A percentile compares a stretch with the other conserved stretches of the same genome.
phyloP scores from a whole-genome alignment of 2,113 vertebrate species.

The Grammatotria lemairii region DNA sequence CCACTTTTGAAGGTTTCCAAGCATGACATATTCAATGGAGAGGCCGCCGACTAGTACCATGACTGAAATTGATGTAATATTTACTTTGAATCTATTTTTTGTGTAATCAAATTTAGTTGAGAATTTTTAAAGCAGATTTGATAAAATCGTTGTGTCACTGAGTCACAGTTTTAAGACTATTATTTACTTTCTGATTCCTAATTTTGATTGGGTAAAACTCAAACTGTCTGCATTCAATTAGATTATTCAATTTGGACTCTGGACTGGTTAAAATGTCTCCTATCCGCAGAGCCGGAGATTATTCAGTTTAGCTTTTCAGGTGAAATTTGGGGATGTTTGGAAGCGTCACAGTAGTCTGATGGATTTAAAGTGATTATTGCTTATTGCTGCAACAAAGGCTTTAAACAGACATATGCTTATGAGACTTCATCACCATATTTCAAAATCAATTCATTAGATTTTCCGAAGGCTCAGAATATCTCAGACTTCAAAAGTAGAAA shows the following conservation, averaged over 20 bases:
- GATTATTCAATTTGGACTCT: background rate
- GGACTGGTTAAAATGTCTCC: accelerated
- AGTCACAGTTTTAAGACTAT: background rate
- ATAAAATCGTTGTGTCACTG: background rate
- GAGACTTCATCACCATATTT: background rate
- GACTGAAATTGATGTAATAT: background rate
- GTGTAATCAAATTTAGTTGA: background rate
- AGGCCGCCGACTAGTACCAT: accelerated
- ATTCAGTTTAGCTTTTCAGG: background rate
- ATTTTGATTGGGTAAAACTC: background rate
- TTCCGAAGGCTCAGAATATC: accelerated
- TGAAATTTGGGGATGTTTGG: background rate
- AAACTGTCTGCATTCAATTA: background rate
- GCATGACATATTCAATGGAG: background rate
- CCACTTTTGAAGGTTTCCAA: background rate
- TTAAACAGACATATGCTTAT: background rate
- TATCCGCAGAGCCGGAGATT: accelerated
- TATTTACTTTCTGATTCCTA: background rate
- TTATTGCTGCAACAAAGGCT: background rate
- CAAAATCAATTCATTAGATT: background rate
- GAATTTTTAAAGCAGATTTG: background rate
- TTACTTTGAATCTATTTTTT: background rate
- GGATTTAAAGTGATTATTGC: background rate
- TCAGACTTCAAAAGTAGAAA: background rate
- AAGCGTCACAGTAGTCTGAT: background rate